Percentiles rank a stretch among this genome's conserved stretches.
Evolutionary conservation across 2,113 vertebrate species (phyloP).

Genomic region (Hippolais icterina): DNA sequence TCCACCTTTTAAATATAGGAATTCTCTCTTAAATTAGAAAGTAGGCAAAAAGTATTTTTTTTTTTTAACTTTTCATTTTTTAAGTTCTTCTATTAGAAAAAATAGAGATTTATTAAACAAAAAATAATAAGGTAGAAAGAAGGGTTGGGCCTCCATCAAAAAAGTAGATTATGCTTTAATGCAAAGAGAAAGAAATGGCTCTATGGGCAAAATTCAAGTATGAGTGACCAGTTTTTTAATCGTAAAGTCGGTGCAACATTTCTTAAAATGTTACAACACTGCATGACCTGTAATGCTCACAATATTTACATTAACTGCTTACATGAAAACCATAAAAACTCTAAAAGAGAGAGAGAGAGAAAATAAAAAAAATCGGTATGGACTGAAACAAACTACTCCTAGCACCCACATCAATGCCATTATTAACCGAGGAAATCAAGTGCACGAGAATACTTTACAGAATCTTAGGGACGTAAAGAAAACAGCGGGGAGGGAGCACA

Average conservation of each 20-base stretch:
- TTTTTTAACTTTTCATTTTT: constrained; percentile 39
- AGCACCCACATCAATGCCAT: constrained; percentile 80
- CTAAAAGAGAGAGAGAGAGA: constrained; percentile 9
- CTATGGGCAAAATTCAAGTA: constrained; percentile 85
- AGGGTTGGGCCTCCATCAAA: constrained; percentile 74
- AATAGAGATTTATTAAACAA: constrained; percentile 72
- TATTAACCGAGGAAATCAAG: constrained; percentile 77
- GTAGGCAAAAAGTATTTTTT: constrained; percentile 62
- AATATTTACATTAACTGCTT: constrained; percentile 95
- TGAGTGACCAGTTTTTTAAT: constrained; percentile 96
- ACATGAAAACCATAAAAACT: constrained; percentile 86
- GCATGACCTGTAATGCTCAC: constrained; percentile 94
- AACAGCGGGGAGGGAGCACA: constrained; percentile 79
- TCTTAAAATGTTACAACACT: constrained; percentile 93
- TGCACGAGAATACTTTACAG: constrained; percentile 84
- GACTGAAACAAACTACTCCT: constrained; percentile 82
- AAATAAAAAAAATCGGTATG: constrained; percentile 68
- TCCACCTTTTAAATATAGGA: constrained; percentile 64
- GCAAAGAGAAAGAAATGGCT: constrained; percentile 81
- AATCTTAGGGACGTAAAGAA: constrained; percentile 82
- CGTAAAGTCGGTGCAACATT: constrained; percentile 95
- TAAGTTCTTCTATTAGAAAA: constrained; percentile 68
- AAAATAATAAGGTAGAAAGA: constrained; percentile 69
- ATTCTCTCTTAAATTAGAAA: constrained; percentile 69
- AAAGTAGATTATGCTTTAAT: constrained; percentile 71